phyloP scores from a whole-genome alignment of 2,113 vertebrate species.

The Mesocricetus auratus region DNA sequence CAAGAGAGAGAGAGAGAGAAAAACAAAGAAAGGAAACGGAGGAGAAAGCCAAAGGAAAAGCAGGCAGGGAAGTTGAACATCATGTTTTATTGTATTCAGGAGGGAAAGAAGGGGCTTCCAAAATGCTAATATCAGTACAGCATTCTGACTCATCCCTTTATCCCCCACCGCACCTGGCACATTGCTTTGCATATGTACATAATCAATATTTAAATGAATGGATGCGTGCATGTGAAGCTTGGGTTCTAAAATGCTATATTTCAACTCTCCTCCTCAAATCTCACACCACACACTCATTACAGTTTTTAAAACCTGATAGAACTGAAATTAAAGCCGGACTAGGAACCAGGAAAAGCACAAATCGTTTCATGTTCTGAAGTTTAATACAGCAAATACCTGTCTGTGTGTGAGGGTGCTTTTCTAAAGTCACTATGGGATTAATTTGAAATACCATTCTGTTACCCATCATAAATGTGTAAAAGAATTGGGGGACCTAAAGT shows the following conservation, averaged over 20 bases:
- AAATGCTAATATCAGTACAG: slow-evolving; percentile 69
- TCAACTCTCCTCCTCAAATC: slow-evolving; percentile 64
- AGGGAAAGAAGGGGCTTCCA: slow-evolving; percentile 55
- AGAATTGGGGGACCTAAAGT: not conserved
- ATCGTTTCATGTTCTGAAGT: slow-evolving; percentile 41
- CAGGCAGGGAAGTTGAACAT: slow-evolving; percentile 48
- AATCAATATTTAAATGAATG: slow-evolving; percentile 82
- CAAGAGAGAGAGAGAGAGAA: not conserved
- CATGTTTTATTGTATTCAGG: slow-evolving; percentile 50
- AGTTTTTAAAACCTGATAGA: slow-evolving; percentile 49
- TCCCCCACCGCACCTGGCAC: slow-evolving; percentile 73
- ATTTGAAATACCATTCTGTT: slow-evolving; percentile 6
- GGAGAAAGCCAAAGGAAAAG: slow-evolving; percentile 47
- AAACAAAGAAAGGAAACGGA: not conserved
- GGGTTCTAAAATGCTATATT: slow-evolving; percentile 72
- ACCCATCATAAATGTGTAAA: not conserved
- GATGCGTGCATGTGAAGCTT: slow-evolving; percentile 61
- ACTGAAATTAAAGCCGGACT: slow-evolving; percentile 48
- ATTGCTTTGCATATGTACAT: slow-evolving; percentile 75
- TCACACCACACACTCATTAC: slow-evolving; percentile 27
- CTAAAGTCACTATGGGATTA: not conserved
- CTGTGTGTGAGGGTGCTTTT: not conserved
- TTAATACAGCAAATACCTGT: not conserved
- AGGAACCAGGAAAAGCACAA: not conserved
- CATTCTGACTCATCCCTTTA: slow-evolving; percentile 73